Evolutionary conservation across 2,113 vertebrate genomes (phyloP).

Genomic region (Merops nubicus): DNA sequence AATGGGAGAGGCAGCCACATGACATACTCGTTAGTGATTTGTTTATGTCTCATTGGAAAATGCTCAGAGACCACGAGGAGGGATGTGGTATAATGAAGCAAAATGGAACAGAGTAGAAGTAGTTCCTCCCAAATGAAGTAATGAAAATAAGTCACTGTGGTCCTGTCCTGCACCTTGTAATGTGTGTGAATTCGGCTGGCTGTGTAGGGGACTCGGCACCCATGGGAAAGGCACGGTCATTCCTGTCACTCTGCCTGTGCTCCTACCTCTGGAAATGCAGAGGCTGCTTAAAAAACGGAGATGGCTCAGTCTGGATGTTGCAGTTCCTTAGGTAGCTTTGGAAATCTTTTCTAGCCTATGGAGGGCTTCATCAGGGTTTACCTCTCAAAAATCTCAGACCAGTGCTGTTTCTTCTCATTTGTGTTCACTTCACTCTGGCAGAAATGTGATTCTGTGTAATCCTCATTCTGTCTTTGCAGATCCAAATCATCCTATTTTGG

Average conservation of each 20-base stretch:
- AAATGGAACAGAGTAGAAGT: background rate
- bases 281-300: background rate
- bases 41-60: slow-evolving; percentile 56
- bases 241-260: background rate
- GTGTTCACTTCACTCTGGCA: background rate
- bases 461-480: background rate
- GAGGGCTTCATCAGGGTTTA: background rate
- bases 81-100: background rate
- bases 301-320: background rate
- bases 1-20: slow-evolving; percentile 45
- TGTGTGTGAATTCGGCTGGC: background rate
- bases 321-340: background rate
- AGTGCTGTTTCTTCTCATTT: background rate
- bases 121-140: slow-evolving; percentile 42
- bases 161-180: background rate
- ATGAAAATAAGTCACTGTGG: background rate
- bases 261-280: background rate
- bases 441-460: background rate
- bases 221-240: background rate
- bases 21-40: slow-evolving; percentile 41
- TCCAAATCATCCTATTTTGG: background rate
- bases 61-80: background rate
- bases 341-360: background rate
- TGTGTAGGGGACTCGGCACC: background rate
- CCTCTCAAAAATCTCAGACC: background rate